phyloP scores from a whole-genome alignment of 2,113 vertebrate genomes.

The Trachemys scripta region DNA sequence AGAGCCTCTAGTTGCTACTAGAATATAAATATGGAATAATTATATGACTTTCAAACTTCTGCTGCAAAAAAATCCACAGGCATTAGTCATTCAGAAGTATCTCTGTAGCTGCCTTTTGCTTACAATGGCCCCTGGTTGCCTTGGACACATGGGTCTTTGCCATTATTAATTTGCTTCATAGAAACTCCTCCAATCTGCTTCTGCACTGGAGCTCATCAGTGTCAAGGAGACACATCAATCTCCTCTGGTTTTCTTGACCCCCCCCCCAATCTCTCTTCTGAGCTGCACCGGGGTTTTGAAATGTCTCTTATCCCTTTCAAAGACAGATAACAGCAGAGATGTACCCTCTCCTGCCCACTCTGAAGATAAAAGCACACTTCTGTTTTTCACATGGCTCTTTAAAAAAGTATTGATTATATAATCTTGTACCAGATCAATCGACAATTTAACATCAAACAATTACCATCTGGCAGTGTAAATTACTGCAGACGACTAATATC shows the following conservation, averaged over 20 bases:
- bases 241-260: background rate
- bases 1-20: background rate
- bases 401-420: background rate
- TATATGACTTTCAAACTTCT: background rate
- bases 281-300: rapidly evolving
- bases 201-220: background rate
- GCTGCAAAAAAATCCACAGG: background rate
- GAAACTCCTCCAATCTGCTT: background rate
- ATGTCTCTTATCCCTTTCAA: background rate
- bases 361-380: background rate
- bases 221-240: background rate
- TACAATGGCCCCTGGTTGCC: background rate
- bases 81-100: background rate
- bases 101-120: background rate
- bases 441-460: background rate
- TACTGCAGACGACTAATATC: background rate
- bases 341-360: background rate
- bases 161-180: background rate
- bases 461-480: background rate
- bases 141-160: background rate
- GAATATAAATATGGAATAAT: background rate
- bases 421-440: background rate
- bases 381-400: background rate
- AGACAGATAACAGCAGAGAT: background rate
- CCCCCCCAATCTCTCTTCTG: background rate